A percentile compares a stretch with the other conserved stretches of the same genome.
Conservation (phyloP, 2,113 vertebrate genomes). For the Eurystomus gularis region DNA sequence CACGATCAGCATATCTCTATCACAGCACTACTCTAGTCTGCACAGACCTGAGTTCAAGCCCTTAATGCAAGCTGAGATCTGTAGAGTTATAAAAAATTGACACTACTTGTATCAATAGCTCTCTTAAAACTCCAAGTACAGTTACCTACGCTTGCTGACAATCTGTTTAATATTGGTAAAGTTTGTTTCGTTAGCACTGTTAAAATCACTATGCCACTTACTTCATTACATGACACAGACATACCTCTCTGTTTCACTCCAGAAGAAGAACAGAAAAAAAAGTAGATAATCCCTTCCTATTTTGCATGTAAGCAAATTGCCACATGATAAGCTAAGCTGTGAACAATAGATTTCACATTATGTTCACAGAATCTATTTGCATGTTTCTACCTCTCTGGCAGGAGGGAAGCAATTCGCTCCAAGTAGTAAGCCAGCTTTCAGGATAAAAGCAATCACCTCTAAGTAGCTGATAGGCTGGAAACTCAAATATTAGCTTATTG, state of each 20-base stretch:
- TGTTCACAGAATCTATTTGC: neutral
- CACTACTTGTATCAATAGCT: neutral
- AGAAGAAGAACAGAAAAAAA: neutral
- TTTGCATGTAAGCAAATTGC: neutral
- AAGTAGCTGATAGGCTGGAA: neutral
- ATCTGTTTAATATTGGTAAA: neutral
- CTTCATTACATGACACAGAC: neutral
- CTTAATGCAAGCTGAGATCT: neutral
- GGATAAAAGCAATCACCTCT: neutral
- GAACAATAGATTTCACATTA: neutral
- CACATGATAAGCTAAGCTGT: neutral
- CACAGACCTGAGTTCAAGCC: neutral
- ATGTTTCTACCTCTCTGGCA: neutral
- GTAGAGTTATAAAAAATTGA: neutral
- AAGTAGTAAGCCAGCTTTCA: neutral
- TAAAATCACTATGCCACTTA: neutral
- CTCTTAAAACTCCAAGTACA: neutral
- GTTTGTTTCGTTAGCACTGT: neutral
- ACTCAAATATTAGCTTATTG: neutral
- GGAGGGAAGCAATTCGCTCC: neutral
- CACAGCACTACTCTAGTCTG: neutral
- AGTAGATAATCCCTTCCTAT: neutral
- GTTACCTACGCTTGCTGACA: neutral
- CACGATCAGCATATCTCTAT: neutral
- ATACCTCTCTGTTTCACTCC: neutral